Evolutionary conservation across 35 echinoderm and acorn worm species (phyloP), one percentile per base, ranked within the genome.

Genomic region (Heliocidaris erythrogramma): DNA sequence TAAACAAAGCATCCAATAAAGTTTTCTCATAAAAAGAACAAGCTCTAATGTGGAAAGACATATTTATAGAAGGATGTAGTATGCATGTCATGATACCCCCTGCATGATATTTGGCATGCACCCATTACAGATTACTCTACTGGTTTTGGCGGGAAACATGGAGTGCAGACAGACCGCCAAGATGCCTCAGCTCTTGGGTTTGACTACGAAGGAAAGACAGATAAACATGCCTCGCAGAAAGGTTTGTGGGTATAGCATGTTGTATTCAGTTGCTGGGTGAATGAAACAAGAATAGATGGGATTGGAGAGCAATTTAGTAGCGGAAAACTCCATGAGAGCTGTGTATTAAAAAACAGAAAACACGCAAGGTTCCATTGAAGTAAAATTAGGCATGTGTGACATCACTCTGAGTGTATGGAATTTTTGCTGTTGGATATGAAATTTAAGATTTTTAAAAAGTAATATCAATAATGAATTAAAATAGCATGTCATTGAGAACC

Each of bases 101-200:
- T 78, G 65, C 65, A 78, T 78, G 65, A 78, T 78, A 27, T 24
- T 71, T 71, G 61, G 21, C 65, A 78, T 78, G 47, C 49, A 59
- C 21, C n/a, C 48, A 17, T 17, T 32, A 87, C 52, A 97, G 97
- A 98, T 95, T 95, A 98, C 85, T 88, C 93, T 48, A 97, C 95
- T 49, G 97, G 97, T n/a, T 98, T 98, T 94, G 97, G 96, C 27
- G 97, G 97, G 32, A 98, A 97, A 30, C 96, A 94, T 95, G 97
- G 97, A 13, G 97, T 98, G 2, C 97, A 97, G 96, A 98, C 71
- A 94, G 97, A 98, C 49, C 60, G 95, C 13, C 88, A 95, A 21
- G 97, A 98, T 88, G 61, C 97, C 56, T 94, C 97, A 30, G 95
- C 97, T 21, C 32, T 96, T 27, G 97, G 97, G 3, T 98, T 60